phyloP scores from a whole-genome alignment of 2,888 invertebrate species.

The Boloria selene region DNA sequence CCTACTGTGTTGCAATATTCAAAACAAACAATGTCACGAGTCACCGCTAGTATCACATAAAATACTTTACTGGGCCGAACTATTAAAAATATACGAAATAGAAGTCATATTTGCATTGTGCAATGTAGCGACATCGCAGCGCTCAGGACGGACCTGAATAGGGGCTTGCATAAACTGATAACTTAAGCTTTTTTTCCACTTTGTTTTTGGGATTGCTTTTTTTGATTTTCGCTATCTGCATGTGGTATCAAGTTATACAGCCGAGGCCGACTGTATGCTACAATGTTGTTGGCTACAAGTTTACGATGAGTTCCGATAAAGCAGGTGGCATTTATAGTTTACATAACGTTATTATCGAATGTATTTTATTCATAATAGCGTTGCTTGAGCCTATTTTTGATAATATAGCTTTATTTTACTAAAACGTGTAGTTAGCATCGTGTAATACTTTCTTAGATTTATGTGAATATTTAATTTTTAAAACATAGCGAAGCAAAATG shows the following conservation, averaged over 20 bases:
- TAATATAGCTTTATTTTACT: no score
- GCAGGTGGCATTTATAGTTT: neutral
- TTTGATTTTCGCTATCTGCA: slow-evolving; percentile 9
- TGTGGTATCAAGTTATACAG: slow-evolving; percentile 1
- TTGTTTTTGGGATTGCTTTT: slow-evolving; percentile 7
- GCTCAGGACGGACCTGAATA: neutral
- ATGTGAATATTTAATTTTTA: no score
- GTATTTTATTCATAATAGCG: no score
- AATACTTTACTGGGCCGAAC: slow-evolving; percentile 1
- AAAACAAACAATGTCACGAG: no score
- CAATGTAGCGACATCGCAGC: slow-evolving; percentile 3
- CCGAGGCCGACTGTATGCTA: neutral
- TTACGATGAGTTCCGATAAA: neutral
- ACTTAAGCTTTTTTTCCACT: slow-evolving; percentile 8
- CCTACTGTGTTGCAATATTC: no score
- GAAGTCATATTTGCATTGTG: neutral
- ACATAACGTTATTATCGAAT: neutral
- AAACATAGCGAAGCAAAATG: no score
- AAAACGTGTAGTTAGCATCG: no score
- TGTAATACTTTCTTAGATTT: no score
- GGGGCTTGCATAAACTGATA: slow-evolving; percentile 1
- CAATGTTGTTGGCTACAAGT: neutral
- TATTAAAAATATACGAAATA: slow-evolving; percentile 11
- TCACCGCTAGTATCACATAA: neutral
- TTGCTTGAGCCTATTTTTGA: no score